Conservation (phyloP, 23 tunicate species). For the Styela plicata region DNA sequence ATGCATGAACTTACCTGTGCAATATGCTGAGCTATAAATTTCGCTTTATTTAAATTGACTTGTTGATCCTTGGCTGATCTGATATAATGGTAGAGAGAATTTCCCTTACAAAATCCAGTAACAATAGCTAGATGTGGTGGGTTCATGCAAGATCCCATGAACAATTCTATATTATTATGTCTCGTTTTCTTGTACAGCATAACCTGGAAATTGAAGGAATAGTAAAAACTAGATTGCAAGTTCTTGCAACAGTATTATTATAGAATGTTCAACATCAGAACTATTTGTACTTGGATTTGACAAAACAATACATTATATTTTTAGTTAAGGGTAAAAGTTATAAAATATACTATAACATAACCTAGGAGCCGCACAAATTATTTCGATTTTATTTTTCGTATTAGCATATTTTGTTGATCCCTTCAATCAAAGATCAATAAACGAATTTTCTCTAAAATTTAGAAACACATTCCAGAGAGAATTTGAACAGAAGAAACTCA, state of each 20-base stretch:
- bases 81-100: conserved; percentile 64
- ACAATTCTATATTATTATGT: conserved; percentile 92
- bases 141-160: conserved; percentile 91
- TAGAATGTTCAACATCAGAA: neutral
- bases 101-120: conserved; percentile 77
- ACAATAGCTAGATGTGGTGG: conserved; percentile 87
- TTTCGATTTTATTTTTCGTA: too few relatives aligned
- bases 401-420: too few relatives aligned
- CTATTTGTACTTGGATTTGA: neutral
- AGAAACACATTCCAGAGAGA: too few relatives aligned
- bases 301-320: too few relatives aligned
- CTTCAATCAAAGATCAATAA: too few relatives aligned
- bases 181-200: conserved; percentile 92
- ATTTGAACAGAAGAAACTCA: too few relatives aligned
- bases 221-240: neutral
- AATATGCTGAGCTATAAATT: conserved; percentile 90
- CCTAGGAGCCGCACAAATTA: too few relatives aligned
- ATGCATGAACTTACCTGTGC: conserved; percentile 61
- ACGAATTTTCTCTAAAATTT: too few relatives aligned
- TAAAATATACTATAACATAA: too few relatives aligned
- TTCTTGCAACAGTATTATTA: neutral
- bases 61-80: conserved; percentile 39
- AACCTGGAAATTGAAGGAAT: conserved; percentile 29
- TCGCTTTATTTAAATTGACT: conserved; percentile 38
- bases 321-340: too few relatives aligned